Percentiles rank a stretch among this genome's conserved stretches.
These are phyloP conservation scores for Lasioglossum zephyrum DNA, from an alignment of 2,888 invertebrate genomes.

Conservation along the genomic window DNA sequence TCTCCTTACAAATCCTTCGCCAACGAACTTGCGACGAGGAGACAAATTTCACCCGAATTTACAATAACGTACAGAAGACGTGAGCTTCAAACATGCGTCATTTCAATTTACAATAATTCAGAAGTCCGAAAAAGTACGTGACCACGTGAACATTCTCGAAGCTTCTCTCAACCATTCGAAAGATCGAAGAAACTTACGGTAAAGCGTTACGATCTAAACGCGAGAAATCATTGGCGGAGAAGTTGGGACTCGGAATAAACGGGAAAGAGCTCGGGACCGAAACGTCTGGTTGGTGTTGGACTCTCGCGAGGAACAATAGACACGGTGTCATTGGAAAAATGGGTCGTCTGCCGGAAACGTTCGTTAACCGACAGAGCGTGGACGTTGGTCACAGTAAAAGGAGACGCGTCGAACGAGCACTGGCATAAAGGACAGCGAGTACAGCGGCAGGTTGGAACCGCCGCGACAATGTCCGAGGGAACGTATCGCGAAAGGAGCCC, in stretches of 20 bases:
- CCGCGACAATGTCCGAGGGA: conserved; percentile 45
- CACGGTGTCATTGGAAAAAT: conserved; percentile 26
- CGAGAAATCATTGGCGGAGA: not conserved
- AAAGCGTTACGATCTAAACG: not conserved
- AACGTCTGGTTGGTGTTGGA: conserved; percentile 11
- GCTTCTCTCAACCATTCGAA: not conserved
- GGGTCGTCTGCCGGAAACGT: conserved; percentile 8
- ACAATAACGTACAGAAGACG: not conserved
- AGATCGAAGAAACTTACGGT: not conserved
- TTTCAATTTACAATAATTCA: not conserved
- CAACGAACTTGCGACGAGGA: not conserved
- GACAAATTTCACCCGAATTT: not conserved
- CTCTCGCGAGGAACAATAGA: conserved; percentile 4
- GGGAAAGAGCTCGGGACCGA: not conserved
- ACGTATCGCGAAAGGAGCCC: conserved; percentile 39
- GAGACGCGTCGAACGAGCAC: conserved; percentile 36
- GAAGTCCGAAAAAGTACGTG: not conserved
- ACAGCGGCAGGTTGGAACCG: conserved; percentile 23
- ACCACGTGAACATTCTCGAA: no score
- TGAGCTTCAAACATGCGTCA: not conserved
- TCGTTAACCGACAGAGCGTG: conserved; percentile 4
- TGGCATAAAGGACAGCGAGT: conserved; percentile 30
- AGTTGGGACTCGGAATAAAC: not conserved
- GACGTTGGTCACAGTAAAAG: conserved; percentile 5
- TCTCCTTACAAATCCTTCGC: conserved; percentile 35